These are phyloP conservation scores for Ischnura elegans DNA, from an alignment of 2,888 invertebrate species.

Conservation along the genomic window DNA sequence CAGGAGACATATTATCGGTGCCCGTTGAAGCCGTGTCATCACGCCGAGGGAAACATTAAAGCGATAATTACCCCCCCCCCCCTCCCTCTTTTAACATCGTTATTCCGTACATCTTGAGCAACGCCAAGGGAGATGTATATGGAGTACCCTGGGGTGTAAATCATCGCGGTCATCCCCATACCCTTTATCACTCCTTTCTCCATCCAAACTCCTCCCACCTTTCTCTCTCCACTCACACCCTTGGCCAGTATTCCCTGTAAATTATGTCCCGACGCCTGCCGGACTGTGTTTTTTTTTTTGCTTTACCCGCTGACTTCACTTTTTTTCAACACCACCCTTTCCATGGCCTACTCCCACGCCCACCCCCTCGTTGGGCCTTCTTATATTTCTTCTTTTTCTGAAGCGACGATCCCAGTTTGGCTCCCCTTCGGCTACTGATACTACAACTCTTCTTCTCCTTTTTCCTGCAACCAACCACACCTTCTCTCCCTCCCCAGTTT, in stretches of 20 bases:
- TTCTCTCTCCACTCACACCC: background rate
- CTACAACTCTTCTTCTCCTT: background rate
- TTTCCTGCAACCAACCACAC: too few relatives aligned
- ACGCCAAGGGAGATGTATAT: background rate
- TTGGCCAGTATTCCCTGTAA: background rate
- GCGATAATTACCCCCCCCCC: conserved; percentile 22
- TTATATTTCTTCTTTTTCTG: background rate
- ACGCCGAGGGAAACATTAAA: conserved; percentile 28
- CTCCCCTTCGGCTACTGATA: background rate
- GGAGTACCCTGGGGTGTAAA: conserved; percentile 53
- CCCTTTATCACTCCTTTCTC: background rate
- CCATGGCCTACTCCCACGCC: background rate
- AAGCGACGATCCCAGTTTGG: background rate
- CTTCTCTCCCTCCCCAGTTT: background rate
- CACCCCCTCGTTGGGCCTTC: background rate
- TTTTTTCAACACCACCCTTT: conserved; percentile 54
- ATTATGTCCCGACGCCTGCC: background rate
- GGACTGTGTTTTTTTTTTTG: background rate
- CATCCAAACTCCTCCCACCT: background rate
- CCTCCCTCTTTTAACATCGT: background rate
- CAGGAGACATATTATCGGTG: background rate
- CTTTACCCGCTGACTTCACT: conserved; percentile 48
- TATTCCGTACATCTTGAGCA: conserved; percentile 47
- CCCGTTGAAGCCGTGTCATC: background rate
- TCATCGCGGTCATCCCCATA: background rate